These are phyloP conservation scores for Clarias platycephalus DNA, from an alignment of 2,797 vertebrate species.

Conservation along the genomic window DNA sequence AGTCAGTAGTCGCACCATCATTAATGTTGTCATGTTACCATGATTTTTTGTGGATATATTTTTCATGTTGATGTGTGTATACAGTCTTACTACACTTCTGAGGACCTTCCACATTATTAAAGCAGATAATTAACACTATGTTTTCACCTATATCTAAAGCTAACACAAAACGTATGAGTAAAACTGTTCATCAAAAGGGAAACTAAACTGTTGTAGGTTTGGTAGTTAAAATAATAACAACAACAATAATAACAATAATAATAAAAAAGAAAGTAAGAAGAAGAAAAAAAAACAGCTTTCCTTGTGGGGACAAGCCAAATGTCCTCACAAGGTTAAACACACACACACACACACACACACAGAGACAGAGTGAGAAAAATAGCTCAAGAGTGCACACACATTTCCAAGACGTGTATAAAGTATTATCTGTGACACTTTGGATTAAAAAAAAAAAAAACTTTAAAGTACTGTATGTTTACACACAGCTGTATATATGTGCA, in stretches of 20 bases:
- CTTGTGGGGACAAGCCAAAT: background rate
- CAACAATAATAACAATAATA: too few species aligned
- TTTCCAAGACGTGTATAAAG: background rate
- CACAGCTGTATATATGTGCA: background rate
- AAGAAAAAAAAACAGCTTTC: background rate
- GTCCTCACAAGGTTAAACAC: background rate
- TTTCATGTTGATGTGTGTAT: too few species aligned
- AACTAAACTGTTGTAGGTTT: background rate
- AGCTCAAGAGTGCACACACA: background rate
- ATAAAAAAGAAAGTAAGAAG: too few species aligned
- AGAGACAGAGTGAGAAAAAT: background rate
- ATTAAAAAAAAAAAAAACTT: background rate
- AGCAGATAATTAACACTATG: background rate
- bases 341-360: slow-evolving; percentile 15
- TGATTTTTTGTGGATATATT: too few species aligned
- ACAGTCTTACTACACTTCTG: background rate
- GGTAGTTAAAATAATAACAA: too few species aligned
- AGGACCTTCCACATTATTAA: background rate
- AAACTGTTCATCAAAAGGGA: background rate
- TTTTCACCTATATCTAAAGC: background rate
- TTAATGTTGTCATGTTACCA: too few species aligned
- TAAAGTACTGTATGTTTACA: background rate
- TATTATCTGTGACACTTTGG: background rate
- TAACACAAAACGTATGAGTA: background rate
- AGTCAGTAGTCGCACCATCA: too few species aligned